Base-by-base conservation (phyloP, 2,888 invertebrate genomes). In the Drosophila mulleri region DNA sequence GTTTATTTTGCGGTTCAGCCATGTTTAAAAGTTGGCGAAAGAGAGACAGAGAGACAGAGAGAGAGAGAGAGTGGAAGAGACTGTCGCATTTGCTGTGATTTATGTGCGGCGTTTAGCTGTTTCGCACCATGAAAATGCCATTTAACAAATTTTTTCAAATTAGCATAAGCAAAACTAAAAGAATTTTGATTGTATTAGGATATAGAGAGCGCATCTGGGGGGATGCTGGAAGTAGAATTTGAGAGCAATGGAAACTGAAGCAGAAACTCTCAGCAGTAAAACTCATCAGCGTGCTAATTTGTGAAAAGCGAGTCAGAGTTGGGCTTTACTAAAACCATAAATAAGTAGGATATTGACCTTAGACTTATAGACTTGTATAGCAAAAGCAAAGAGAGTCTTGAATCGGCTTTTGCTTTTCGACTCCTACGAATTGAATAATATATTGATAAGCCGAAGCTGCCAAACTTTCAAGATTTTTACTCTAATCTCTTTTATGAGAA, bases 71-170 rank as follows among this genome's bases (percentile, higher is more conserved):
- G 45, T 0, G 23, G 3, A 16, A 4, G 16, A 52, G 54, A n/a
- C 29, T 41, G 35, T 44, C 48, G 65, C 42, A 60, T 75, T 75
- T 72, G 75, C 72, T 66, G 62, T 74, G 78, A 84, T 77, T 79
- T 79, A 79, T 77, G 79, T 37, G 57, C 59, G 41, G 45, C 58
- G 54, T 48, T 53, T 52, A 48, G 45, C 54, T 56, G 44, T n/a
- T 50, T 48, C 37, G 53, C 47, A 16, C 48, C 53, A 54, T 54
- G 53, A 45, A 50, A 54, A 63, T 64, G 48, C 29, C 58, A 54
- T 54, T 69, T 63, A 11, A 47, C n/a, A 58, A 44, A 32, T 61
- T 68, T 45, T 29, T 39, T 14, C 39, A 39, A 23, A 52, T 18
- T 32, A 26, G 23, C 42, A 39, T 39, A 3, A 37, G 14, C 14